These are phyloP conservation scores for Lacanobia oleracea DNA, from an alignment of 2,888 invertebrate species.

Conservation along the genomic window DNA sequence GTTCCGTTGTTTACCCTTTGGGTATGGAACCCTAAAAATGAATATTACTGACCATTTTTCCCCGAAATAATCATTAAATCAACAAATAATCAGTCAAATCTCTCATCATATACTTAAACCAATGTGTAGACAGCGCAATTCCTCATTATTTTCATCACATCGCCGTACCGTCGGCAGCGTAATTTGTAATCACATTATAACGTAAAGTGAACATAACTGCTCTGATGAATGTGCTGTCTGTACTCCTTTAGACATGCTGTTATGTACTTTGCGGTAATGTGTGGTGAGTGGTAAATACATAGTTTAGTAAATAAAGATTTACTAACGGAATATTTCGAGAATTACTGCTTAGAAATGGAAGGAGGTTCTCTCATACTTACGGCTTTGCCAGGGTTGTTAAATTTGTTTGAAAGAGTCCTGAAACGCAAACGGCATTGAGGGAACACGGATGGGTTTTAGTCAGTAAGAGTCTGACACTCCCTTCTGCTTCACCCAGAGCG, in stretches of 20 bases:
- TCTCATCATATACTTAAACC: background rate
- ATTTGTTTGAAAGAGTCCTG: too few relatives aligned
- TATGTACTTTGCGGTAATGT: conserved; percentile 5
- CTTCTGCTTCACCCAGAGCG: too few relatives aligned
- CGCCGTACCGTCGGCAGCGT: conserved; percentile 18
- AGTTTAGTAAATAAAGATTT: background rate
- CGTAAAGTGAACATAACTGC: conserved; percentile 33
- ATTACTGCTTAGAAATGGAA: background rate
- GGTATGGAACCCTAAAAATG: too few relatives aligned
- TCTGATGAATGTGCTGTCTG: conserved; percentile 25
- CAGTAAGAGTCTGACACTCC: too few relatives aligned
- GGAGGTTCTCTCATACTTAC: background rate
- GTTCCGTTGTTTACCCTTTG: too few relatives aligned
- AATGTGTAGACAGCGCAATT: conserved; percentile 5
- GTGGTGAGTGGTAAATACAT: background rate
- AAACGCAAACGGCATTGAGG: too few relatives aligned
- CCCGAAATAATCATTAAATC: conserved; percentile 5
- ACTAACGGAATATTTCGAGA: background rate
- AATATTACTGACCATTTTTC: too few relatives aligned
- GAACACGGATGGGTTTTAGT: too few relatives aligned
- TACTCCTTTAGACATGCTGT: conserved; percentile 6
- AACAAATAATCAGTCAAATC: conserved; percentile 11
- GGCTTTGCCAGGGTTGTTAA: too few relatives aligned
- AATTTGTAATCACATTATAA: conserved; percentile 27
- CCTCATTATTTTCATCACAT: conserved; percentile 16